A percentile compares a stretch with the other conserved stretches of the same genome.
Conservation (phyloP, 1,140 invertebrate species). For the Camponotus vicinus region DNA sequence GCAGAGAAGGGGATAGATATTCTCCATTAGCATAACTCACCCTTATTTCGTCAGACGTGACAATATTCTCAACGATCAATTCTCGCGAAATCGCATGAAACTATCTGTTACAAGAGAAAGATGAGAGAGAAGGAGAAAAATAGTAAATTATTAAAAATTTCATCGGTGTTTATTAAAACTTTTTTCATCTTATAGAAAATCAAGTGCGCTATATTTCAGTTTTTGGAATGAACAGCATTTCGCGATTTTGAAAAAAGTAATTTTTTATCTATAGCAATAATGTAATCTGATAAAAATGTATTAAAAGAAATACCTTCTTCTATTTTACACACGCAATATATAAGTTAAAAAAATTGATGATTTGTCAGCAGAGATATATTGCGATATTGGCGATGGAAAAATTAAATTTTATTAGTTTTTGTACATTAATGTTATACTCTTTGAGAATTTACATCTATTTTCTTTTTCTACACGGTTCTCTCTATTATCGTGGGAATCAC, state of each 20-base stretch:
- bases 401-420: conserved; percentile 22
- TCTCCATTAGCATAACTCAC: conserved; percentile 37
- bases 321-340: neutral
- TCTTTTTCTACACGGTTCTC: neutral
- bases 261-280: conserved; percentile 1
- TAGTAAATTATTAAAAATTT: conserved; percentile 41
- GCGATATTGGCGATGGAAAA: conserved; percentile 11
- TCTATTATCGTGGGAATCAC: neutral
- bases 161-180: conserved; percentile 40
- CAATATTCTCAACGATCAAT: neutral
- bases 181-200: conserved; percentile 24
- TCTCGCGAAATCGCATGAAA: neutral
- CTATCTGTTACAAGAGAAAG: neutral
- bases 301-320: neutral
- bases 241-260: neutral
- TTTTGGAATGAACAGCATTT: neutral
- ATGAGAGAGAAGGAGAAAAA: neutral
- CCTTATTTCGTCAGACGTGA: neutral
- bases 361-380: conserved; percentile 16
- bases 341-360: neutral
- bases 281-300: neutral
- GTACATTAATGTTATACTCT: neutral
- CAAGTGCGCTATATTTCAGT: neutral
- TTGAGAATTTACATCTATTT: neutral
- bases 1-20: neutral